Evolutionary conservation across 2,888 invertebrate species (phyloP).

Genomic region (Germaria angustata): DNA sequence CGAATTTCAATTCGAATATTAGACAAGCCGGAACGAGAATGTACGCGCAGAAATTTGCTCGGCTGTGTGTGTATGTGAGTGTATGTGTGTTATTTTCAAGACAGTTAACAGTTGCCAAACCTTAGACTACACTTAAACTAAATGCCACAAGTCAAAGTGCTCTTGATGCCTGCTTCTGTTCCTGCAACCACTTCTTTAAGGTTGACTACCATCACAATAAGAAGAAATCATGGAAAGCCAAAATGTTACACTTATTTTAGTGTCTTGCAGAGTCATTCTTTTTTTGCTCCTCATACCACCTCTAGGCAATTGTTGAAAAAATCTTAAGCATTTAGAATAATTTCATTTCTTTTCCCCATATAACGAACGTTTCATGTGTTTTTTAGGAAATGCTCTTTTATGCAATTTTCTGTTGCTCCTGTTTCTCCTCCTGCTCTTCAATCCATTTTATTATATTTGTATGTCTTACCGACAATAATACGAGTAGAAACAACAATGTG

Average conservation of each 20-base stretch:
- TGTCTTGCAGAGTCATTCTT: slow-evolving; percentile 9
- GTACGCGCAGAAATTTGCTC: not conserved
- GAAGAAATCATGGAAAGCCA: slow-evolving; percentile 54
- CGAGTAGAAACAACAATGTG: slow-evolving; percentile 39
- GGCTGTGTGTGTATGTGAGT: slow-evolving; percentile 34
- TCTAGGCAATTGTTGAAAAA: slow-evolving; percentile 54
- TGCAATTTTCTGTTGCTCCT: slow-evolving; percentile 43
- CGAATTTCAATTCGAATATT: not conserved
- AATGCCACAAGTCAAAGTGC: slow-evolving; percentile 66
- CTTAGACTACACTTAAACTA: slow-evolving; percentile 62
- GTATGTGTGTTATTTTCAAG: slow-evolving; percentile 48
- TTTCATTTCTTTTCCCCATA: slow-evolving; percentile 46
- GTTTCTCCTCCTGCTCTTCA: slow-evolving; percentile 11
- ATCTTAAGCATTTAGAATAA: slow-evolving; percentile 61
- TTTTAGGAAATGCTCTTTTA: slow-evolving; percentile 15
- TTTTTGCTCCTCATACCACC: slow-evolving; percentile 15
- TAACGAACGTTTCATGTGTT: slow-evolving; percentile 12
- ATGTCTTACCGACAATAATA: slow-evolving; percentile 26
- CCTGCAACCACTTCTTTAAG: slow-evolving; percentile 40
- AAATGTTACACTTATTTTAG: slow-evolving; percentile 51
- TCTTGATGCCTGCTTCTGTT: slow-evolving; percentile 46
- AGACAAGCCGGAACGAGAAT: not conserved
- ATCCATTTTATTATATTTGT: slow-evolving; percentile 3
- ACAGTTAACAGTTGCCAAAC: slow-evolving; percentile 61
- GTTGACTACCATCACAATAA: slow-evolving; percentile 29